These are phyloP conservation scores for Danio aesculapii DNA, from an alignment of 2,797 vertebrate species.

Conservation along the genomic window DNA sequence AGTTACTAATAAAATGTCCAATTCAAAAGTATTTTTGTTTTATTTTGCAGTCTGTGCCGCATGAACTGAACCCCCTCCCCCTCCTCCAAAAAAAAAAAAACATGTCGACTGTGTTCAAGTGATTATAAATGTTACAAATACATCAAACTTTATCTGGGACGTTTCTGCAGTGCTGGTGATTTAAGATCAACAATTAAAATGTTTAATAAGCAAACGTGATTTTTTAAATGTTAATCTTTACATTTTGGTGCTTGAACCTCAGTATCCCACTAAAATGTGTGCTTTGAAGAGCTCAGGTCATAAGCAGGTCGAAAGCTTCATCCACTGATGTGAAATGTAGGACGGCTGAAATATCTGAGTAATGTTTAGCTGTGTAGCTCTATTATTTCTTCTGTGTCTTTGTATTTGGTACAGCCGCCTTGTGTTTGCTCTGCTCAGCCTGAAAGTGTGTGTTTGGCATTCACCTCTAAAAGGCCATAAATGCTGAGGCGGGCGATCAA, in stretches of 20 bases:
- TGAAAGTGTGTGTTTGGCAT: conserved; percentile 62
- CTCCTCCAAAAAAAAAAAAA: not conserved
- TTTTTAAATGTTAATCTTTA: not conserved
- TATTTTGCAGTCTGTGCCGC: not conserved
- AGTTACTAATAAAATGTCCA: no score
- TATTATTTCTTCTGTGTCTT: conserved; percentile 66
- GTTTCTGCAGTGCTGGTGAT: not conserved
- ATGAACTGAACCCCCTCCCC: no score
- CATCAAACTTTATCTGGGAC: no score
- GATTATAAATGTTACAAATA: not conserved
- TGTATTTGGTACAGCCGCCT: conserved; percentile 69
- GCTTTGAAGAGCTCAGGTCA: conserved; percentile 31
- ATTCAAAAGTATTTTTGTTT: no score
- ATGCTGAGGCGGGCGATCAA: conserved; percentile 18
- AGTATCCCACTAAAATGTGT: not conserved
- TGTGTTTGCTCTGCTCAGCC: conserved; percentile 73
- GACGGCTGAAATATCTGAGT: conserved; percentile 66
- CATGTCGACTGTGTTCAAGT: not conserved
- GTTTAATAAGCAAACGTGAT: not conserved
- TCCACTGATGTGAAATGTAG: conserved; percentile 60
- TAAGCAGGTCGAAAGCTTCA: conserved; percentile 54
- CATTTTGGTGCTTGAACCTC: no score
- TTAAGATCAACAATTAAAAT: no score
- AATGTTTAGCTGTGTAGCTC: conserved; percentile 67
- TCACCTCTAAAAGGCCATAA: conserved; percentile 57